A percentile compares a stretch with the other conserved stretches of the same genome.
phyloP scores from a whole-genome alignment of 2,888 invertebrate species.

The Conchocele bisecta region DNA sequence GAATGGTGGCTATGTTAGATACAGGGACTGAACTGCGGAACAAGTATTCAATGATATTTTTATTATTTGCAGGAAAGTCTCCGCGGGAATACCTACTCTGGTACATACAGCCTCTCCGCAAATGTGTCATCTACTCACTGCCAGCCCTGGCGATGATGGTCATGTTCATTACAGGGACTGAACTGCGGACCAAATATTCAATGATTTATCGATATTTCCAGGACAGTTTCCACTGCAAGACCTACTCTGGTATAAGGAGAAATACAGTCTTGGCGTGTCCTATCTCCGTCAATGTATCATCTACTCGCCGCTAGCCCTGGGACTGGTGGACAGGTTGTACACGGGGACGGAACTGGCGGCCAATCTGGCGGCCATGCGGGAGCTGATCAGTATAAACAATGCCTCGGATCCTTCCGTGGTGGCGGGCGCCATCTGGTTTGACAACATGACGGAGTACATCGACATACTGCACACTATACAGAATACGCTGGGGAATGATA shows the following conservation, averaged over 20 bases:
- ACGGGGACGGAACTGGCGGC: constrained; percentile 24
- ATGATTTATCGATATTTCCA: no score
- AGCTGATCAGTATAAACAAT: constrained; percentile 49
- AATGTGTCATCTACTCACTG: no score
- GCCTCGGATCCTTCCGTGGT: constrained; percentile 39
- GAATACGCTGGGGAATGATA: constrained; percentile 40
- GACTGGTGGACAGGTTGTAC: constrained; percentile 27
- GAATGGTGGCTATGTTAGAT: constrained; percentile 23
- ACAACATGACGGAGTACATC: constrained; percentile 71
- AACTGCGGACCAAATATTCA: no score
- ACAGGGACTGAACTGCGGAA: constrained; percentile 23
- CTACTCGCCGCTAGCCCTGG: constrained; percentile 39
- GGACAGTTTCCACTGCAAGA: constrained; percentile 57
- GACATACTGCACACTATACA: constrained; percentile 64
- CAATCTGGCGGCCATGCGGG: constrained; percentile 52
- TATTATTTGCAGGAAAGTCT: no score
- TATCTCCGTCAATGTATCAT: constrained; percentile 55
- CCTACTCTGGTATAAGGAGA: constrained; percentile 63
- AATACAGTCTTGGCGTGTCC: constrained; percentile 53
- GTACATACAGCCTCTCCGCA: no score
- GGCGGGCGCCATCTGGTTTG: constrained; percentile 67
- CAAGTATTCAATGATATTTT: no score
- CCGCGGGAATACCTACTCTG: no score
- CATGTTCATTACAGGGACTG: no score
- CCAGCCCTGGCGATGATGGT: no score